Percentiles rank a stretch among this genome's conserved stretches.
These are phyloP conservation scores for Cheilosia pagana DNA, from an alignment of 2,888 invertebrate species.

Conservation along the genomic window DNA sequence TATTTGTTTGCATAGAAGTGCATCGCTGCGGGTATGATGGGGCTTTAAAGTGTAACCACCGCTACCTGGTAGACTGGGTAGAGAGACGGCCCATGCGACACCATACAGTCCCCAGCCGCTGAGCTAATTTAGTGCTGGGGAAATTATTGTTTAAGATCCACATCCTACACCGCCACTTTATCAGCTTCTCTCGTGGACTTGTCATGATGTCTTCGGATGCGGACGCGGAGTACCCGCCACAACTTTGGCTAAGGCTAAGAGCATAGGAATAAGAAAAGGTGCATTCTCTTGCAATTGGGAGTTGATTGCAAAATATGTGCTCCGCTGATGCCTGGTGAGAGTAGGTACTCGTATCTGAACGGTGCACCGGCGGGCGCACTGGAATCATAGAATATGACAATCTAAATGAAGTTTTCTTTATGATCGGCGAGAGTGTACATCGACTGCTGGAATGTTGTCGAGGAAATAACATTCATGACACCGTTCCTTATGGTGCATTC, in stretches of 20 bases:
- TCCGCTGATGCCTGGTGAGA: slow-evolving; percentile 34
- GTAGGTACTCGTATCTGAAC: background rate
- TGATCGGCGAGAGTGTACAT: background rate
- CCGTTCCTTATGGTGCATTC: slow-evolving; percentile 20
- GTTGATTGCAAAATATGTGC: slow-evolving; percentile 75
- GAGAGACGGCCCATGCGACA: slow-evolving; percentile 13
- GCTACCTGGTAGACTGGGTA: slow-evolving; percentile 12
- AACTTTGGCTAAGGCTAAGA: slow-evolving; percentile 43
- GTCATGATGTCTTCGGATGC: slow-evolving; percentile 61
- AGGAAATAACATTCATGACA: slow-evolving; percentile 16
- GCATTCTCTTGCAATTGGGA: slow-evolving; percentile 64
- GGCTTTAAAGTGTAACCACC: slow-evolving; percentile 29
- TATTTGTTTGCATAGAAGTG: slow-evolving; percentile 55
- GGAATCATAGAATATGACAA: slow-evolving; percentile 54
- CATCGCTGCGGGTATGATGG: slow-evolving; percentile 23
- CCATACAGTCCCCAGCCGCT: slow-evolving; percentile 48
- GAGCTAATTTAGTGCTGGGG: slow-evolving; percentile 67
- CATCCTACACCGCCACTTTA: slow-evolving; percentile 65
- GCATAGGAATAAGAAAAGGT: slow-evolving; percentile 50
- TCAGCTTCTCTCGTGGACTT: slow-evolving; percentile 50
- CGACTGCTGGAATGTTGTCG: slow-evolving; percentile 20
- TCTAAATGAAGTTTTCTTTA: slow-evolving; percentile 58
- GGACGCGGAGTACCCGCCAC: background rate
- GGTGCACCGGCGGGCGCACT: background rate
- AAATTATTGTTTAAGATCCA: slow-evolving; percentile 75